phyloP scores from a whole-genome alignment of 2,113 vertebrate species.

The Orientallactaga bullata region DNA sequence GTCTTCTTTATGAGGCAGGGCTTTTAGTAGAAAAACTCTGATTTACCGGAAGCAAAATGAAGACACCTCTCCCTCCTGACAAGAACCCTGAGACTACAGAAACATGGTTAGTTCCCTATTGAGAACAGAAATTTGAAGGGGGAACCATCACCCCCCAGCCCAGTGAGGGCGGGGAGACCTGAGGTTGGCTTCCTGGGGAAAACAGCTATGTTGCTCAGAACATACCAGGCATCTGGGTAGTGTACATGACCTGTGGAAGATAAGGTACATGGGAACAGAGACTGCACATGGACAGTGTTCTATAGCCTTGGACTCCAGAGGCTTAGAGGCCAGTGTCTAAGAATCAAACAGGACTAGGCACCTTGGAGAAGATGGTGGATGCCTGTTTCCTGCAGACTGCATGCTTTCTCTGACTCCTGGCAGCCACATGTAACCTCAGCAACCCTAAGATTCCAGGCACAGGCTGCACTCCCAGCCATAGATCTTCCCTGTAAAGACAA shows the following conservation, averaged over 20 bases:
- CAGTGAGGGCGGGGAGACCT: not conserved
- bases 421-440: not conserved
- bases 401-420: no score
- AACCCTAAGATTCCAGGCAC: not conserved
- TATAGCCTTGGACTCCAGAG: not conserved
- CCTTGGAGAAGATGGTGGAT: not conserved
- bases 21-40: not conserved
- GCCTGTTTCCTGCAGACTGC: not conserved
- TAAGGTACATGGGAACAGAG: fast-evolving
- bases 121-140: not conserved
- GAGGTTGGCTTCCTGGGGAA: not conserved
- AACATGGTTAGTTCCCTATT: not conserved
- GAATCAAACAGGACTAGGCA: no score
- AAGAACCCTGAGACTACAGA: not conserved
- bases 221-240: no score
- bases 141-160: no score
- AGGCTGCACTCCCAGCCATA: not conserved
- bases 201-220: not conserved
- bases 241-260: not conserved
- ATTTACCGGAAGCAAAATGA: not conserved
- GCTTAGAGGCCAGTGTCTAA: not conserved
- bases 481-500: not conserved
- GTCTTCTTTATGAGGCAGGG: not conserved
- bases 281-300: no score
- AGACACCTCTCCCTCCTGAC: not conserved